Base-by-base conservation (phyloP, 2,888 invertebrate species). In the Philopedon plagiatum region DNA sequence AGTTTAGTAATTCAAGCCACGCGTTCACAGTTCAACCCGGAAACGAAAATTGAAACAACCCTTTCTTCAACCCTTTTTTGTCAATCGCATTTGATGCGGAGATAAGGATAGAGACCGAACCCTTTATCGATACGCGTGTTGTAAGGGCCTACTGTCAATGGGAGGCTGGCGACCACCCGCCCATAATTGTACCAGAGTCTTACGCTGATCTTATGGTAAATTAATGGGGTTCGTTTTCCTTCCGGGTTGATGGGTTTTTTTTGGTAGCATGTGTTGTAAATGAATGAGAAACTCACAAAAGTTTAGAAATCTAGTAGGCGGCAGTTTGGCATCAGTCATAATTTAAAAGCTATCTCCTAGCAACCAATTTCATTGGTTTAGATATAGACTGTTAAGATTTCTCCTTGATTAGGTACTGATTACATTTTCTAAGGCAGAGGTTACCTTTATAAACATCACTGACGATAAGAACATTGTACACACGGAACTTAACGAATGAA, bases 1-100 rank as follows among this genome's bases (percentile, higher is more conserved):
- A 44, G 8, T n/a, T 51, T 11, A 8, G 58, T 60, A 60, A 60
- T 73, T 74, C 71, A 75, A 68, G 70, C 67, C 73, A 64, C 64
- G 74, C 75, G 69, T 71, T 68, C 68, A 75, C 73, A 5, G 15
- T 29, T 58, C 5, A 39, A 64, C 54, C 51, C 63, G 63, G 63
- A 64, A 64, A 64, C 51, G 63, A 34, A 64, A 64, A 64, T 64
- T 54, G 37, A 64, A 32, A 32, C 51, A 51, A 26, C 29, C 46
- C 46, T 29, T 41, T 44, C 9, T 62, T 46, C 21, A 19, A 23
- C 18, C 49, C 62, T 23, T 49, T 44, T 62, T 34, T 51, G 37
- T 37, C 39, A 23, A 58, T 58, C 58, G 39, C 58, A 58, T 58
- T 58, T 23, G 58, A 9, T 46, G 11, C 39, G 63, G 39, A 51